phyloP scores from a whole-genome alignment of 2,888 invertebrate species.

The Lepidochitona cinerea region DNA sequence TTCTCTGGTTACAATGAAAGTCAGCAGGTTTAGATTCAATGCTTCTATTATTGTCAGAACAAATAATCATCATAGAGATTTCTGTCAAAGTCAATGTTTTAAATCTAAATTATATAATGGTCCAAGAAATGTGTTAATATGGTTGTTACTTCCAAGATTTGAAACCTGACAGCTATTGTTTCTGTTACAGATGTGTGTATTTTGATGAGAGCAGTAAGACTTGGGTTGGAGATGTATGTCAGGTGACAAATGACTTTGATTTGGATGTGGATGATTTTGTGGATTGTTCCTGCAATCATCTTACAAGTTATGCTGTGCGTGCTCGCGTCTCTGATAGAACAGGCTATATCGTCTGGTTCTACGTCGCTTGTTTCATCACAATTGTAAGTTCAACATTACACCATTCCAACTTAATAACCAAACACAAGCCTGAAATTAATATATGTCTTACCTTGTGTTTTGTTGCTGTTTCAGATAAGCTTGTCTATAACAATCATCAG shows the following conservation, averaged over 20 bases:
- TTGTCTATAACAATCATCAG: constrained; percentile 52
- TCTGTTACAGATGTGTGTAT: constrained; percentile 60
- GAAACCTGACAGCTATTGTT: no score
- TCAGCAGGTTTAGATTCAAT: no score
- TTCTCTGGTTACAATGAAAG: no score
- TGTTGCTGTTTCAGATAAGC: constrained; percentile 51
- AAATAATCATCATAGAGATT: no score
- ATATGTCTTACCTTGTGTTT: no score
- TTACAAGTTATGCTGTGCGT: constrained; percentile 65
- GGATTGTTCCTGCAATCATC: constrained; percentile 64
- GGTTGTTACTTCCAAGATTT: no score
- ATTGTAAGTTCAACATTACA: constrained; percentile 56
- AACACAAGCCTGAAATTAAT: no score
- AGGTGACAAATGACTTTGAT: constrained; percentile 58
- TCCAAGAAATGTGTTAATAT: no score
- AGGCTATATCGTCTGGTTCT: constrained; percentile 66
- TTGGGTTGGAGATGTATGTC: constrained; percentile 58
- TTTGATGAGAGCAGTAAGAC: constrained; percentile 47
- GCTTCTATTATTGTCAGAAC: no score
- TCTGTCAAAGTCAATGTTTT: no score
- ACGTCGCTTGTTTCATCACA: constrained; percentile 61
- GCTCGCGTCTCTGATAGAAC: constrained; percentile 48
- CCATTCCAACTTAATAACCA: no score
- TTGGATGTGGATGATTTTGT: constrained; percentile 60
- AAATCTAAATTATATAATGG: no score